phyloP scores from a whole-genome alignment of 1,140 invertebrate genomes.

The Geopemphigus sp. region DNA sequence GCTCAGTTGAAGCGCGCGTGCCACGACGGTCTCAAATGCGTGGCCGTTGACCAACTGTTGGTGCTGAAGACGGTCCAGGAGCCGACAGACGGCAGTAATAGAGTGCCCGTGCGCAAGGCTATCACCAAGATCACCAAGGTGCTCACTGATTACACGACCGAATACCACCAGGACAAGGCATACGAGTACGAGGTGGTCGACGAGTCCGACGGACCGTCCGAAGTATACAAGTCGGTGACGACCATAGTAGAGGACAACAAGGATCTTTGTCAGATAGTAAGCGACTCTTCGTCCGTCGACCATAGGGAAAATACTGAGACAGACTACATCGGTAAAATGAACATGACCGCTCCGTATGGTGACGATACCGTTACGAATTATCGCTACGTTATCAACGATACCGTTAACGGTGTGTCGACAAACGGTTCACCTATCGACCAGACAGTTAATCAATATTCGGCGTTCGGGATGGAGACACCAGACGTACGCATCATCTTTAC shows the following conservation, averaged over 20 bases:
- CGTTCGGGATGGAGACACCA: background rate
- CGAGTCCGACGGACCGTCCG: background rate
- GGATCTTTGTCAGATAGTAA: background rate
- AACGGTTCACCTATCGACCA: background rate
- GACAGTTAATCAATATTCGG: background rate
- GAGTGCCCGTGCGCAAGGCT: background rate
- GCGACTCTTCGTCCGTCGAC: too few species aligned
- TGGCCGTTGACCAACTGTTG: conserved; percentile 13
- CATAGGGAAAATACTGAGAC: too few species aligned
- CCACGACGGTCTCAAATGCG: conserved; percentile 19
- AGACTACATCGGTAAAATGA: too few species aligned
- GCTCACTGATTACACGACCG: background rate
- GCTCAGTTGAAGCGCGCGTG: background rate
- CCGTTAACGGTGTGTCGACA: background rate
- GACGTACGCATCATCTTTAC: too few species aligned
- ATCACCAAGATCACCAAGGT: conserved; percentile 24
- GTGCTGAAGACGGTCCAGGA: background rate
- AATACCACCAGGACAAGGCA: background rate
- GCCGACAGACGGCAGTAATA: background rate
- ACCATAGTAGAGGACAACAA: conserved; percentile 32
- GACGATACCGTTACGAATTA: background rate
- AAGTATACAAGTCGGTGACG: background rate
- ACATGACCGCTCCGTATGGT: too few species aligned
- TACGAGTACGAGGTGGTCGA: background rate
- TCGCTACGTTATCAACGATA: background rate